Conservation (phyloP, 2,113 vertebrate genomes). For the Tupaia tana region DNA sequence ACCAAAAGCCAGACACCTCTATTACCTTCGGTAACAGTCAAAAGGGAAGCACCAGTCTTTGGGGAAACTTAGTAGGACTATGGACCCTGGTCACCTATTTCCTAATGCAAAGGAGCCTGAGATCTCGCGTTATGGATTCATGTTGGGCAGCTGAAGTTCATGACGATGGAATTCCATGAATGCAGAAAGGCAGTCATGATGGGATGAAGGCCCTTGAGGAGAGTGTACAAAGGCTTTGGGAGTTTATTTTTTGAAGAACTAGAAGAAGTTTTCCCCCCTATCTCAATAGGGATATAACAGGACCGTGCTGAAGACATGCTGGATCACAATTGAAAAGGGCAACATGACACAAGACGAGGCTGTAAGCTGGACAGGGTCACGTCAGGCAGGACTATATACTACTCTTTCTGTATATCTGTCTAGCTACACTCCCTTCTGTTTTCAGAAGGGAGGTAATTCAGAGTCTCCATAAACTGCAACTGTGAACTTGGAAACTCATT, state of each 20-base stretch:
- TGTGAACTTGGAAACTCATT: constrained; percentile 64
- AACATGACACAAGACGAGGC: not conserved
- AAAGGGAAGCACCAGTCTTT: not conserved
- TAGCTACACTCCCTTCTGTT: not conserved
- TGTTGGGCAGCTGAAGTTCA: not conserved
- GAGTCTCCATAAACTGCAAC: constrained; percentile 43
- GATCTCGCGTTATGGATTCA: not conserved
- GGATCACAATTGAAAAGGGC: not conserved
- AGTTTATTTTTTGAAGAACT: not conserved
- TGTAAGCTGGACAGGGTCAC: not conserved
- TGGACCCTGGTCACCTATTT: not conserved
- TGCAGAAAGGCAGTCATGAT: not conserved
- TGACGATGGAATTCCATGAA: not conserved
- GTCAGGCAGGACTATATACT: not conserved
- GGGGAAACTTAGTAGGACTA: not conserved
- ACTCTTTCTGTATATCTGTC: not conserved
- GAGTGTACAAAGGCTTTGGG: not conserved
- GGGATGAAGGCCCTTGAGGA: not conserved
- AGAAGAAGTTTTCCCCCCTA: not conserved
- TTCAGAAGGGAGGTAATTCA: constrained; percentile 30
- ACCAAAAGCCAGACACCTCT: not conserved
- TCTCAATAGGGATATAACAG: not conserved
- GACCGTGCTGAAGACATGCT: not conserved
- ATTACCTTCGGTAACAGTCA: not conserved
- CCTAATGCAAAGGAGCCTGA: not conserved